Evolutionary conservation across 1,140 invertebrate genomes (phyloP).

Genomic region (honey bee (Apis mellifera)): Amel_HAv3.1 CM009934.2:5803501-5804000

Average conservation of each 20-base stretch:
- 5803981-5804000: too few species aligned
- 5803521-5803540: too few species aligned
- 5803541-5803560: not conserved
- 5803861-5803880: too few species aligned
- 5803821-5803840: too few species aligned
- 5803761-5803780: not conserved
- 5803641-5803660: constrained; percentile 86
- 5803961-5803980: too few species aligned
- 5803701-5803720: constrained; percentile 84
- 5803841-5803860: too few species aligned
- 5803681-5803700: constrained; percentile 89
- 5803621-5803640: constrained; percentile 86
- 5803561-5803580: constrained; percentile 85
- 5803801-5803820: too few species aligned
- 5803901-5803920: too few species aligned
- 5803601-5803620: constrained; percentile 87
- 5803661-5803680: constrained; percentile 89
- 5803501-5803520: too few species aligned
- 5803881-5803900: too few species aligned
- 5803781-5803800: not conserved
- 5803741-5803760: not conserved
- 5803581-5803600: constrained; percentile 92
- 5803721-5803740: not conserved
- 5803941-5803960: too few species aligned
- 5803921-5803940: too few species aligned